These are phyloP conservation scores for Puffinus mauretanicus DNA, from an alignment of 2,113 vertebrate genomes.

Conservation along the genomic window DNA sequence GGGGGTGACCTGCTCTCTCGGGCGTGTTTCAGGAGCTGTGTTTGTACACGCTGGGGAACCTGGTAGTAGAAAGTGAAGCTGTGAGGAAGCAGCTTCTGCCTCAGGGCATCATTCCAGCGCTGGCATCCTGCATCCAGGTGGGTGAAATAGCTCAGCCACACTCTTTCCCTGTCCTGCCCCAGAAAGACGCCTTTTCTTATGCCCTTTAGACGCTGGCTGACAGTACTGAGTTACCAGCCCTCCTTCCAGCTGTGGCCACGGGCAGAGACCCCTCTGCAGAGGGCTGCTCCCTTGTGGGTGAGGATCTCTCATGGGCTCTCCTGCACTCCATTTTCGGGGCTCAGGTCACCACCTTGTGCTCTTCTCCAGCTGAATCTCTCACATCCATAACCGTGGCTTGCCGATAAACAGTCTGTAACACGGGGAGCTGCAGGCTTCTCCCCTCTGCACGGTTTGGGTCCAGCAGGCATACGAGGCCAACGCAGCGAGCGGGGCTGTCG, in stretches of 20 bases:
- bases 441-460: not conserved
- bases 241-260: not conserved
- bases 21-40: constrained; percentile 85
- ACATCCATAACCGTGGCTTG: accelerated
- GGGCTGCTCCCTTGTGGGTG: accelerated
- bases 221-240: not conserved
- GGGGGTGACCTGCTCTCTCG: not conserved
- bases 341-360: not conserved
- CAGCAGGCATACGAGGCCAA: not conserved
- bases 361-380: not conserved
- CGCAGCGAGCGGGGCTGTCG: not conserved
- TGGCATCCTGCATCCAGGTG: constrained; percentile 88
- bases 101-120: constrained; percentile 88
- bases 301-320: not conserved
- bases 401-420: not conserved
- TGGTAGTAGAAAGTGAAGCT: constrained; percentile 83
- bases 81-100: constrained; percentile 88
- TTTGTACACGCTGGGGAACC: constrained; percentile 92
- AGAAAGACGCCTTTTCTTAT: not conserved
- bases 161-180: not conserved
- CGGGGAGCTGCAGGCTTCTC: not conserved
- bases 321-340: not conserved
- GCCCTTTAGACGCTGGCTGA: not conserved
- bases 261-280: not conserved
- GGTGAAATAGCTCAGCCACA: not conserved